Percentiles rank a stretch among this genome's conserved stretches.
These are phyloP conservation scores for Ceratosolen fusciceps DNA, from an alignment of 1,140 invertebrate species.

Conservation along the genomic window DNA sequence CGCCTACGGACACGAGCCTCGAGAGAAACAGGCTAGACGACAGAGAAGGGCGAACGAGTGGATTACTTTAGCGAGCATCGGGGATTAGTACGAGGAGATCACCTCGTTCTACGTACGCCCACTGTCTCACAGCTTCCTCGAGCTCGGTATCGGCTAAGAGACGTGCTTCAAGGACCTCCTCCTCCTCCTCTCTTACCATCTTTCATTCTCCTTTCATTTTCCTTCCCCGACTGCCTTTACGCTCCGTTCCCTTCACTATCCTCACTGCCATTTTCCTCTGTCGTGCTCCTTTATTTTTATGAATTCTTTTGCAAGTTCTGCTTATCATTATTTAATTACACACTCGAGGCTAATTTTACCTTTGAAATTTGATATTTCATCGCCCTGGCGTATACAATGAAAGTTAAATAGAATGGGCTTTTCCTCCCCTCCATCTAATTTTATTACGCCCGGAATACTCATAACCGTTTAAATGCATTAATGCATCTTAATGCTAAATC, in stretches of 20 bases:
- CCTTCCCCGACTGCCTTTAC: background rate
- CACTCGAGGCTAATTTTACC: background rate
- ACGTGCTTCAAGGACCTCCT: conserved; percentile 32
- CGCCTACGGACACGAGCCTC: no score
- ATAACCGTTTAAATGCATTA: no score
- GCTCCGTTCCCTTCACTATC: background rate
- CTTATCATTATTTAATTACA: background rate
- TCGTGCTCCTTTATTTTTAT: background rate
- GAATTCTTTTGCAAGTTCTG: background rate
- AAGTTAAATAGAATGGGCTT: background rate
- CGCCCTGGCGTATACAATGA: background rate
- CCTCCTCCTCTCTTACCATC: background rate
- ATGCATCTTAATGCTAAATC: no score
- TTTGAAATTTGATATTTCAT: background rate
- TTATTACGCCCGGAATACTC: no score
- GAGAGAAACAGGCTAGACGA: background rate
- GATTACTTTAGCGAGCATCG: background rate
- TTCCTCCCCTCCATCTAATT: no score
- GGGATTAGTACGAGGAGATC: background rate
- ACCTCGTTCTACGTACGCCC: conserved; percentile 8
- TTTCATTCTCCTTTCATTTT: background rate
- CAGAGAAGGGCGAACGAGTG: background rate
- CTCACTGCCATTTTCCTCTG: no score
- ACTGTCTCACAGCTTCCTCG: background rate
- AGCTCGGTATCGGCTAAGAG: conserved; percentile 32